Conservation (phyloP, 1,140 invertebrate species). For the Cardiocondyla obscurior region DNA sequence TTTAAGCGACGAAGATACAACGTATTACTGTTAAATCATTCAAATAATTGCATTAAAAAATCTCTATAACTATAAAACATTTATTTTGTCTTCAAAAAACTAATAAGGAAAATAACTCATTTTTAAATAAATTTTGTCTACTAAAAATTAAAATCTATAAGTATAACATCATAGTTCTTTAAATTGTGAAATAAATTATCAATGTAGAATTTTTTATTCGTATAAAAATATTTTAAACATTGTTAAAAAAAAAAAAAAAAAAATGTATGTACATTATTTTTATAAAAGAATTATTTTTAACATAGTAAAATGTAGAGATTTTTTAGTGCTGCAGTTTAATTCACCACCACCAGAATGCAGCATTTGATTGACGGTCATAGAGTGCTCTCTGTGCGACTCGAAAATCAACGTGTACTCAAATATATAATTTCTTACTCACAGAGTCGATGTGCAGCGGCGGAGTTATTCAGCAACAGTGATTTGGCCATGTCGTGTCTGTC, state of each 20-base stretch:
- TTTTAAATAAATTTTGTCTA: background rate
- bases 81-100: background rate
- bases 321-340: background rate
- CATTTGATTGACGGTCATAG: background rate
- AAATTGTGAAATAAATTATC: background rate
- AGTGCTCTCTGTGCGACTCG: background rate
- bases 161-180: background rate
- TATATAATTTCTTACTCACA: too few species aligned
- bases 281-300: background rate
- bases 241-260: background rate
- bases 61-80: background rate
- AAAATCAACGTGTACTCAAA: too few species aligned
- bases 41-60: background rate
- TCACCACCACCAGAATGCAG: conserved; percentile 18
- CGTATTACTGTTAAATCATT: conserved; percentile 14
- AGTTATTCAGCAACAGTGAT: too few species aligned
- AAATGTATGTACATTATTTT: background rate
- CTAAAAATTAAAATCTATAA: background rate
- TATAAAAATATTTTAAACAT: background rate
- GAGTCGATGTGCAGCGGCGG: too few species aligned
- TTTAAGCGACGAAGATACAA: background rate
- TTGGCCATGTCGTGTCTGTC: too few species aligned
- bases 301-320: background rate
- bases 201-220: background rate
- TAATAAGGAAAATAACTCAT: background rate